Percentiles rank a stretch among this genome's conserved stretches.
Evolutionary conservation across 1,140 invertebrate species (phyloP).

Genomic region (Pogonomyrmex californicus): DNA sequence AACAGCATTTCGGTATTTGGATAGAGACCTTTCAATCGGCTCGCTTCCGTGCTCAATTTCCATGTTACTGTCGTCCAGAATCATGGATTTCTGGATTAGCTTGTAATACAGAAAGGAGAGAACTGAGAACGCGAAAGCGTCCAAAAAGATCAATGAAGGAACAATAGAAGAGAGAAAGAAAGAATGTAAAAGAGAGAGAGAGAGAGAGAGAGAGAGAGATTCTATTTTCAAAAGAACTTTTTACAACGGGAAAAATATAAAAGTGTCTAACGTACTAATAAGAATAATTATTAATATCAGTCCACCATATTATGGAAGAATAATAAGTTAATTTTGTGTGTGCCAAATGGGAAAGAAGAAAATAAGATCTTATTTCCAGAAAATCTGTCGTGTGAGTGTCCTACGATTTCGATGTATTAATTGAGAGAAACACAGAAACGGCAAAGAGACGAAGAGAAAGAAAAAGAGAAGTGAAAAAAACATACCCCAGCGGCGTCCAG

Average conservation of each 20-base stretch:
- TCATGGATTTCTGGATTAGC: slow-evolving; percentile 70
- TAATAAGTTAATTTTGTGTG: background rate
- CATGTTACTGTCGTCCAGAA: slow-evolving; percentile 55
- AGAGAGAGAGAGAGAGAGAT: slow-evolving; percentile 23
- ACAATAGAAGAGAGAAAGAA: background rate
- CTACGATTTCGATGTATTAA: background rate
- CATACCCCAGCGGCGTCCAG: slow-evolving; percentile 19
- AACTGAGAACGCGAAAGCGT: background rate
- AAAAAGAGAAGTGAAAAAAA: slow-evolving; percentile 9
- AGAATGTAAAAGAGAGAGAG: background rate
- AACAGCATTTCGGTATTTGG: slow-evolving; percentile 66
- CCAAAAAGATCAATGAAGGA: background rate
- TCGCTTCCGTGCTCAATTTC: slow-evolving; percentile 67
- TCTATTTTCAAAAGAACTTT: background rate
- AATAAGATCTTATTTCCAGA: background rate
- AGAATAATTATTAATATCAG: background rate
- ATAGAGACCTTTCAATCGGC: slow-evolving; percentile 72
- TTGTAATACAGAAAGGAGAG: slow-evolving; percentile 51
- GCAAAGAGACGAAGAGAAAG: background rate
- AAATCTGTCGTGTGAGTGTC: background rate
- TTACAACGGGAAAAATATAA: background rate
- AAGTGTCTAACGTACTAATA: background rate
- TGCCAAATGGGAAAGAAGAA: background rate
- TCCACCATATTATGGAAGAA: background rate
- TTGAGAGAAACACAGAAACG: slow-evolving; percentile 9